Conservation (phyloP, 2,888 invertebrate genomes). For the Griposia aprilina region DNA sequence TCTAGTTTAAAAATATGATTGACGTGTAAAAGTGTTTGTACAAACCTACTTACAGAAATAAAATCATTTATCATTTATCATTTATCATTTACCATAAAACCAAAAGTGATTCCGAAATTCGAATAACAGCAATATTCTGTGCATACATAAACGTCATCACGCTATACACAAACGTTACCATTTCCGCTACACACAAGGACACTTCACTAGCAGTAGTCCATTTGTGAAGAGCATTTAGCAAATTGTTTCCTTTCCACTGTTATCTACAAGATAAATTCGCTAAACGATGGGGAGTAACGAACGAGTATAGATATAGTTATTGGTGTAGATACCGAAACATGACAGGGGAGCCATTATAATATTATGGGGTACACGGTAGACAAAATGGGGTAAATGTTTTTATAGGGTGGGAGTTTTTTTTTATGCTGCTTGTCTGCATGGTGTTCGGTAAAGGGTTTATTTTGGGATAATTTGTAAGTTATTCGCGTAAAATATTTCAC, state of each 20-base stretch:
- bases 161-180: neutral
- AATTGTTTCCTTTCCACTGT: constrained; percentile 47
- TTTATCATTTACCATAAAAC: neutral
- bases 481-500: neutral
- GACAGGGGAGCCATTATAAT: neutral
- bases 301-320: constrained; percentile 17
- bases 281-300: constrained; percentile 17
- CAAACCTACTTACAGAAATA: too few relatives aligned
- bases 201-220: constrained; percentile 18
- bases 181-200: neutral
- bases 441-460: neutral
- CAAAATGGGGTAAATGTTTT: constrained; percentile 4
- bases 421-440: neutral
- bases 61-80: too few relatives aligned
- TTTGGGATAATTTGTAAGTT: neutral
- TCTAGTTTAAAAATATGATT: too few relatives aligned
- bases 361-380: constrained; percentile 1
- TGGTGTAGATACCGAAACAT: constrained; percentile 9
- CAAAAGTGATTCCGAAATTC: neutral
- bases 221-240: constrained; percentile 38
- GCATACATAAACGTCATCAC: neutral
- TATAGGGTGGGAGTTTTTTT: neutral
- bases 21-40: too few relatives aligned
- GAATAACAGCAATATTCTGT: neutral
- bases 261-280: constrained; percentile 36